Conservation (phyloP, 2,888 invertebrate genomes). For the Clostera curtula region DNA sequence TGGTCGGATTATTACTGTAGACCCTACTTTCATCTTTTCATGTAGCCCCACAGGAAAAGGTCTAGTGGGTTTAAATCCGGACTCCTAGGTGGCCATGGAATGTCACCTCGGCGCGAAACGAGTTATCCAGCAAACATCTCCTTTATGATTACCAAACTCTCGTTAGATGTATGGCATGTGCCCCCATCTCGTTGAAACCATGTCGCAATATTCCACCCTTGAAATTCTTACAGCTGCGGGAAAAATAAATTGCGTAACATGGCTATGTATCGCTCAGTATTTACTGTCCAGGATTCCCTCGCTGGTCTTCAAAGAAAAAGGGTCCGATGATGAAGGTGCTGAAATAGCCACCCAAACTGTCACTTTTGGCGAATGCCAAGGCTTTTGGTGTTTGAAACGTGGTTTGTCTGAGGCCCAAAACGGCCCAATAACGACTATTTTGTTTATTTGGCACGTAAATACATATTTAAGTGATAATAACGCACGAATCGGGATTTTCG, state of each 20-base stretch:
- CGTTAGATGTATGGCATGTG: conserved; percentile 6
- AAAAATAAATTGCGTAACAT: conserved; percentile 10
- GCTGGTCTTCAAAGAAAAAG: conserved; percentile 6
- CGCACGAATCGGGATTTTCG: too few species aligned
- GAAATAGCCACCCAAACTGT: conserved; percentile 1
- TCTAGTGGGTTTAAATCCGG: conserved; percentile 11
- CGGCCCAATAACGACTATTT: too few species aligned
- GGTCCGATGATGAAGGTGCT: neutral
- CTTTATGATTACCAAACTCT: neutral
- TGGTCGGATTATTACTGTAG: conserved; percentile 1
- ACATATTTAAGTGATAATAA: too few species aligned
- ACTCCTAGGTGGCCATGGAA: conserved; percentile 1
- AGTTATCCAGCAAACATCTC: neutral
- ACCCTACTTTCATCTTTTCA: conserved; percentile 1
- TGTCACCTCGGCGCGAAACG: neutral
- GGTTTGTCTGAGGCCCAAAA: neutral
- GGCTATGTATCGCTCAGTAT: conserved; percentile 8
- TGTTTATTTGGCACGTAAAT: too few species aligned
- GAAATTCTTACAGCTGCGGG: conserved; percentile 7
- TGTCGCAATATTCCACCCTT: conserved; percentile 7
- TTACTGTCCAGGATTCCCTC: conserved; percentile 10
- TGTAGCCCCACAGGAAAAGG: conserved; percentile 9
- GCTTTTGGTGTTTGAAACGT: neutral
- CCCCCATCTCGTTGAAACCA: conserved; percentile 13
- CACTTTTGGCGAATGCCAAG: neutral